Evolutionary conservation across 2,113 vertebrate genomes (phyloP).

Genomic region (Tachycineta bicolor): DNA sequence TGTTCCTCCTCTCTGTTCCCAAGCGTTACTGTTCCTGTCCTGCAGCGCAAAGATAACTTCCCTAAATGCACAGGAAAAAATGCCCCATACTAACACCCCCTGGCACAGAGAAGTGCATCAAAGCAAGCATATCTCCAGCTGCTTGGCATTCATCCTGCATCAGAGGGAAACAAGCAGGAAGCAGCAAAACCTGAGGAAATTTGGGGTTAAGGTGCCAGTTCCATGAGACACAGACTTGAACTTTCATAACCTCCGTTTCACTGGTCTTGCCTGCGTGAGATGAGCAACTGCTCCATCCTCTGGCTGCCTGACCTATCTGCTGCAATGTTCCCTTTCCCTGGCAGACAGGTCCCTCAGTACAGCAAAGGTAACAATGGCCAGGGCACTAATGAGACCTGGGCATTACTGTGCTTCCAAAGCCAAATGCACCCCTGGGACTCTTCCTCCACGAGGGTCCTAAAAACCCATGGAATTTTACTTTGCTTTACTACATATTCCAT

Average conservation of each 20-base stretch:
- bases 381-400: background rate
- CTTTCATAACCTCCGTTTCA: background rate
- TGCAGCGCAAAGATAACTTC: background rate
- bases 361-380: background rate
- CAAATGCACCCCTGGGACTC: background rate
- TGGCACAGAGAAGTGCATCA: background rate
- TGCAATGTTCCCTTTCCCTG: background rate
- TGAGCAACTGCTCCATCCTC: background rate
- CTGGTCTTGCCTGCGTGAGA: fast-evolving
- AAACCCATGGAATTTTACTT: background rate
- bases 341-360: background rate
- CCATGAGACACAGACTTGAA: background rate
- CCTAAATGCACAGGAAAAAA: background rate
- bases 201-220: background rate
- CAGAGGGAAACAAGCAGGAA: background rate
- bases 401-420: background rate
- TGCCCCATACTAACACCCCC: background rate
- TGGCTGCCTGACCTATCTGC: background rate
- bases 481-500: background rate
- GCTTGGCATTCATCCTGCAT: background rate
- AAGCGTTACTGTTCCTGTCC: background rate
- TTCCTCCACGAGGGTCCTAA: background rate
- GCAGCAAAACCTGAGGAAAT: background rate
- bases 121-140: background rate
- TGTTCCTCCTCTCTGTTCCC: background rate